A percentile compares a stretch with the other conserved stretches of the same genome.
Conservation (phyloP, 1,140 invertebrate genomes). For the Calosoma granatense region DNA sequence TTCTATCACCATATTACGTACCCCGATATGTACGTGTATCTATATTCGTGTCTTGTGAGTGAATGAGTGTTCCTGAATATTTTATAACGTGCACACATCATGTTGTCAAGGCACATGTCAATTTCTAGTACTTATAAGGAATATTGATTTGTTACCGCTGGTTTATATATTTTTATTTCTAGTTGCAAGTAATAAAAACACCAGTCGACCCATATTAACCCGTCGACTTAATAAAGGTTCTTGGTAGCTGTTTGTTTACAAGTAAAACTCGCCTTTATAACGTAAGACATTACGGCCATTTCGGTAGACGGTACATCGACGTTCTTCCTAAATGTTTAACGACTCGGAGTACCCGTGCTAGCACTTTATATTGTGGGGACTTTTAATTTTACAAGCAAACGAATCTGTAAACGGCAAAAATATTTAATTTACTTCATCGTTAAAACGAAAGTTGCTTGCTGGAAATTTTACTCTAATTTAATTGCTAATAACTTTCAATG, state of each 20-base stretch:
- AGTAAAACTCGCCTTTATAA: background rate
- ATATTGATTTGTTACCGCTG: conserved; percentile 2
- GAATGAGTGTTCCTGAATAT: too few species aligned
- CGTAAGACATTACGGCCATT: background rate
- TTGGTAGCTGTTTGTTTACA: background rate
- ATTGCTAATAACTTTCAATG: too few species aligned
- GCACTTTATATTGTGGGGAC: background rate
- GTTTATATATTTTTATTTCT: background rate
- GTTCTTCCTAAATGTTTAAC: background rate
- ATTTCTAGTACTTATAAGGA: background rate
- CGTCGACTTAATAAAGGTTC: background rate
- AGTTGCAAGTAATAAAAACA: background rate
- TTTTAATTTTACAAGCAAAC: background rate
- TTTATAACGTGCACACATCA: background rate
- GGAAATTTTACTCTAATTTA: too few species aligned
- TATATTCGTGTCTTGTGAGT: too few species aligned
- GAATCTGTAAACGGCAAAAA: too few species aligned
- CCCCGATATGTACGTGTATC: too few species aligned
- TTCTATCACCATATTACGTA: too few species aligned
- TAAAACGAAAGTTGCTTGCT: too few species aligned
- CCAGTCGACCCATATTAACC: background rate
- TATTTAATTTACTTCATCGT: too few species aligned
- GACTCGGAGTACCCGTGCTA: background rate
- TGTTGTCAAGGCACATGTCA: too few species aligned
- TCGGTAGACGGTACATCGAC: too few species aligned